Evolutionary conservation across 30 jellyfish, hydroid and myxozoan genomes (phyloP).

Genomic region (Aurelia aurita complex sp. Pacific): DNA sequence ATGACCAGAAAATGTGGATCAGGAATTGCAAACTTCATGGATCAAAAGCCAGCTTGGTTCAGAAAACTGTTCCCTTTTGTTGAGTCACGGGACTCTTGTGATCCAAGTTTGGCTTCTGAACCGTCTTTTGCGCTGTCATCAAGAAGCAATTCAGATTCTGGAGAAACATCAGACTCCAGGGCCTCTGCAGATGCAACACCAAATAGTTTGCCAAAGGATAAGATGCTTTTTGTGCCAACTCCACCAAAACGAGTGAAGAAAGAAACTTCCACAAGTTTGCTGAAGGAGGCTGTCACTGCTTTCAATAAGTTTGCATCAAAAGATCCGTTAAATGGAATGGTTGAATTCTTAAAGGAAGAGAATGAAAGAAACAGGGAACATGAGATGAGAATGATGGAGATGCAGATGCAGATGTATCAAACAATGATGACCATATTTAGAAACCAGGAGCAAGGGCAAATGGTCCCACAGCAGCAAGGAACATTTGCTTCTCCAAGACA

Average conservation of each 20-base stretch:
- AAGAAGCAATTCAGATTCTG: not conserved
- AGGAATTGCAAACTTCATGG: conserved; percentile 43
- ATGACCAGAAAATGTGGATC: conserved; percentile 33
- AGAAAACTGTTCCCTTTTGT: conserved; percentile 42
- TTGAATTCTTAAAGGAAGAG: conserved; percentile 32
- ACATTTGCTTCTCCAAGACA: conserved; percentile 23
- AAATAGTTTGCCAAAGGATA: conserved; percentile 8
- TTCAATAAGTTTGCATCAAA: conserved; percentile 33
- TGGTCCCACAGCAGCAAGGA: conserved; percentile 29
- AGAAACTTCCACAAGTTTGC: conserved; percentile 23
- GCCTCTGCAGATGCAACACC: conserved; percentile 28
- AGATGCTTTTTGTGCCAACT: conserved; percentile 24
- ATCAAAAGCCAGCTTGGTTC: conserved; percentile 49
- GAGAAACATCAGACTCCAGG: conserved; percentile 10
- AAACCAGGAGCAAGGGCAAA: conserved; percentile 48
- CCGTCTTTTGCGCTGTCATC: conserved; percentile 21
- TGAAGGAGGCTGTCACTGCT: conserved; percentile 47
- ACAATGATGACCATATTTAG: conserved; percentile 41
- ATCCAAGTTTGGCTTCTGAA: conserved; percentile 43
- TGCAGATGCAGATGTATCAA: conserved; percentile 45
- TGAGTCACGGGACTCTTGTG: conserved; percentile 49
- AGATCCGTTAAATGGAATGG: conserved; percentile 26
- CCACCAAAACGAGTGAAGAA: conserved; percentile 31
- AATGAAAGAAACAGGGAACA: conserved; percentile 44
- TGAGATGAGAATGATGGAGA: conserved; percentile 32